Conservation (phyloP, 1,140 invertebrate species). For the Papilio dardanus region DNA sequence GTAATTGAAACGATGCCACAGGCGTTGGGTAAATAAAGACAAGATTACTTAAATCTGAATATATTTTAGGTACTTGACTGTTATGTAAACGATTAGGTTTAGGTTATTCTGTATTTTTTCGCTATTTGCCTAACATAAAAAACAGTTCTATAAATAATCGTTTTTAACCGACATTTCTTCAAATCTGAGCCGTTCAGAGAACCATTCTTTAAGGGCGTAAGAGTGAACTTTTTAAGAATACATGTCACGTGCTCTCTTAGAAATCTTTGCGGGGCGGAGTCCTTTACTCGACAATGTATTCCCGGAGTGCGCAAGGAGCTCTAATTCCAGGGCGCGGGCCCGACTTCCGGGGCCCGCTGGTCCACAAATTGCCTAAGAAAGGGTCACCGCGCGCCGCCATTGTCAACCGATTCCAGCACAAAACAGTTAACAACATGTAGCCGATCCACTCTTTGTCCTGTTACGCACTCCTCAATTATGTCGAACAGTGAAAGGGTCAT, state of each 20-base stretch:
- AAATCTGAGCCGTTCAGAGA: background rate
- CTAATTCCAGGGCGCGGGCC: conserved; percentile 71
- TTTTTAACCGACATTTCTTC: conserved; percentile 20
- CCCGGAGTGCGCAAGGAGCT: conserved; percentile 67
- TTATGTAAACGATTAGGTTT: background rate
- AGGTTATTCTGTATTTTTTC: background rate
- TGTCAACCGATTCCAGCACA: conserved; percentile 78
- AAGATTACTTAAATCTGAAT: too few species aligned
- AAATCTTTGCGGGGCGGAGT: conserved; percentile 71
- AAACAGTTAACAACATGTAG: conserved; percentile 74
- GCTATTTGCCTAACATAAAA: too few species aligned
- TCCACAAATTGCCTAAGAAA: conserved; percentile 79
- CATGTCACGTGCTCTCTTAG: conserved; percentile 62
- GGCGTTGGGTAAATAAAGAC: background rate
- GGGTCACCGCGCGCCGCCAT: conserved; percentile 68
- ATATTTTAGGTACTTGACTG: background rate
- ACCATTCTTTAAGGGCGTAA: conserved; percentile 23
- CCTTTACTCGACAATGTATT: conserved; percentile 59
- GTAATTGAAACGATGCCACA: background rate
- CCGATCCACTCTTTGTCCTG: conserved; percentile 73
- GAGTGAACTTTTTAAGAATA: conserved; percentile 38
- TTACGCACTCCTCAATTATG: conserved; percentile 79
- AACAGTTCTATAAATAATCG: background rate
- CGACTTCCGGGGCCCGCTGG: conserved; percentile 77
- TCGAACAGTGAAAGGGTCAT: conserved; percentile 79